phyloP scores from a whole-genome alignment of 2,888 invertebrate genomes.

The Hofmannophila pseudospretella region DNA sequence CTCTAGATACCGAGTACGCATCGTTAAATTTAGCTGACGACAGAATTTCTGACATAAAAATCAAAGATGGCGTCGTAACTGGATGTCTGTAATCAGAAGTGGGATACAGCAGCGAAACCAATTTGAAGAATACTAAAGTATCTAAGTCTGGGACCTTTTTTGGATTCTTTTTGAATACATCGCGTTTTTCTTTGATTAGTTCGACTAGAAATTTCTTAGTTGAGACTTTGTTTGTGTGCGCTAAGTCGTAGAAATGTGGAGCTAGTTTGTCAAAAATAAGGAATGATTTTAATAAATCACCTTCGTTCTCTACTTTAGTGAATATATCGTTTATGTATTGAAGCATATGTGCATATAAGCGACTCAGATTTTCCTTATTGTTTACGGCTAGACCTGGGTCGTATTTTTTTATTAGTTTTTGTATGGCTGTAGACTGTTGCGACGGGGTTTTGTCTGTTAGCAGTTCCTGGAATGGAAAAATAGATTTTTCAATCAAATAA shows the following conservation, averaged over 20 bases:
- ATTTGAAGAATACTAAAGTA: slow-evolving; percentile 88
- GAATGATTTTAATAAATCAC: slow-evolving; percentile 73
- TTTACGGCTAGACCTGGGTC: slow-evolving; percentile 88
- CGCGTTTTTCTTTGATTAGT: slow-evolving; percentile 84
- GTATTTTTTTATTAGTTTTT: slow-evolving; percentile 91
- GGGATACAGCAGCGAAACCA: slow-evolving; percentile 89
- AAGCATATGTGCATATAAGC: slow-evolving; percentile 85
- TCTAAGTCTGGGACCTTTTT: slow-evolving; percentile 82
- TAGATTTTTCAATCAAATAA: slow-evolving; percentile 1
- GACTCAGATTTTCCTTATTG: slow-evolving; percentile 86
- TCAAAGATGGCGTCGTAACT: slow-evolving; percentile 89
- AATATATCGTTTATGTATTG: slow-evolving; percentile 87
- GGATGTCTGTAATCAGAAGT: slow-evolving; percentile 94
- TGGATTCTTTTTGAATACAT: slow-evolving; percentile 76
- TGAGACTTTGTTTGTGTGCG: slow-evolving; percentile 82
- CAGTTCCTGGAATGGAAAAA: slow-evolving; percentile 59
- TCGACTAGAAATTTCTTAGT: slow-evolving; percentile 82
- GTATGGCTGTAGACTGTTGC: slow-evolving; percentile 84
- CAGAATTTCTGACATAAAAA: slow-evolving; percentile 90
- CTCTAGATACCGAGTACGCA: slow-evolving; percentile 84
- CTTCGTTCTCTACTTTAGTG: slow-evolving; percentile 43
- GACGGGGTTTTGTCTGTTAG: slow-evolving; percentile 78
- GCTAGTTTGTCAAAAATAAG: slow-evolving; percentile 76
- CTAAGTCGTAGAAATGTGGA: slow-evolving; percentile 81
- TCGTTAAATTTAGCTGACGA: slow-evolving; percentile 80